Percentiles rank a stretch among this genome's conserved stretches.
Evolutionary conservation across 2,797 vertebrate genomes (phyloP).

Genomic region (Myotis daubentonii): DNA sequence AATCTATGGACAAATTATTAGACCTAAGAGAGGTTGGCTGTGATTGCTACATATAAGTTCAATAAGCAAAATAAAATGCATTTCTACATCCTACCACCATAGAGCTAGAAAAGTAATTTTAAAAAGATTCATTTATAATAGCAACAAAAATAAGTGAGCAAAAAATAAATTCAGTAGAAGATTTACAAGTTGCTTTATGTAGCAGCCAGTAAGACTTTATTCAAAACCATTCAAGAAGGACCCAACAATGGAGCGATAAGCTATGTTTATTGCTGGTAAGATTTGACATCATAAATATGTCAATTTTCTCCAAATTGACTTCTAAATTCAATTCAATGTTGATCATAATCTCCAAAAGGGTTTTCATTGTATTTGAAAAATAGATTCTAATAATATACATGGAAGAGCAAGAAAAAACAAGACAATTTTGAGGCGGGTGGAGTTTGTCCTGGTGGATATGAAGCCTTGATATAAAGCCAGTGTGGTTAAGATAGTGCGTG

Average conservation of each 20-base stretch:
- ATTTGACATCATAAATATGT: background rate
- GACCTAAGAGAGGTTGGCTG: background rate
- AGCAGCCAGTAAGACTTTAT: background rate
- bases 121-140: slow-evolving; percentile 32
- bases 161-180: slow-evolving; percentile 32
- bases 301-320: background rate
- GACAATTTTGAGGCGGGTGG: background rate
- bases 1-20: background rate
- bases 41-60: background rate
- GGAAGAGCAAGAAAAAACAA: background rate
- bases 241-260: background rate
- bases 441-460: background rate
- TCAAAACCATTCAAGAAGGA: background rate
- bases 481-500: fast-evolving
- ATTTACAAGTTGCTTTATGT: background rate
- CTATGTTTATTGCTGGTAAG: background rate
- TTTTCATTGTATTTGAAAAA: slow-evolving; percentile 30
- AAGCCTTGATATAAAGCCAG: background rate
- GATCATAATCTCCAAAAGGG: background rate
- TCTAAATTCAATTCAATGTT: slow-evolving; percentile 51
- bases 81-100: background rate
- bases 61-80: slow-evolving; percentile 13
- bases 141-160: slow-evolving; percentile 32
- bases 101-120: background rate
- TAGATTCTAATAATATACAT: slow-evolving; percentile 17